Evolutionary conservation across 2,797 vertebrate species (phyloP).

Genomic region (Paguma larvata): DNA sequence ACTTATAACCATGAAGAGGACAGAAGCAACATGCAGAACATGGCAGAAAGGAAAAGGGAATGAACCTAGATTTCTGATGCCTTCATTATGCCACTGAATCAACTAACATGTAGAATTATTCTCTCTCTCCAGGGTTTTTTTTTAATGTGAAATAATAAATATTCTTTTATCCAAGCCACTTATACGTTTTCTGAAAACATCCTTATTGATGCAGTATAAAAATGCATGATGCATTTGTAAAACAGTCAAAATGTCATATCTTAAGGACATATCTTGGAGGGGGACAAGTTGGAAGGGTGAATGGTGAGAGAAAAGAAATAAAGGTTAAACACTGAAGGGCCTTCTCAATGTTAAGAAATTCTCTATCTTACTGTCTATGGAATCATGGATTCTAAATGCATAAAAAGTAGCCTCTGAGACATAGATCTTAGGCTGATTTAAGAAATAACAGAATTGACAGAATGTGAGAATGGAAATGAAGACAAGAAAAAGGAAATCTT

Average conservation of each 20-base stretch:
- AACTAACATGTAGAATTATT: neutral
- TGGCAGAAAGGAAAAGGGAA: neutral
- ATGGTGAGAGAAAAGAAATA: neutral
- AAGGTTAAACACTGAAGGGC: neutral
- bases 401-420: neutral
- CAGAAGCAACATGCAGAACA: neutral
- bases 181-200: slow-evolving; percentile 23
- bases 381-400: neutral
- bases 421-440: neutral
- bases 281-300: neutral
- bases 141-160: neutral
- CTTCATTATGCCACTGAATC: neutral
- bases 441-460: neutral
- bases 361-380: neutral
- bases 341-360: neutral
- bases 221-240: neutral
- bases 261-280: neutral
- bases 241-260: neutral
- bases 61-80: neutral
- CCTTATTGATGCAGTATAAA: neutral
- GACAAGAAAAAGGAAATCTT: neutral
- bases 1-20: neutral
- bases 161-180: neutral
- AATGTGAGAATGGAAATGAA: neutral
- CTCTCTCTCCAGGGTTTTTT: neutral